phyloP scores from a whole-genome alignment of 2,888 invertebrate genomes.

The Chrysodeixis includens region DNA sequence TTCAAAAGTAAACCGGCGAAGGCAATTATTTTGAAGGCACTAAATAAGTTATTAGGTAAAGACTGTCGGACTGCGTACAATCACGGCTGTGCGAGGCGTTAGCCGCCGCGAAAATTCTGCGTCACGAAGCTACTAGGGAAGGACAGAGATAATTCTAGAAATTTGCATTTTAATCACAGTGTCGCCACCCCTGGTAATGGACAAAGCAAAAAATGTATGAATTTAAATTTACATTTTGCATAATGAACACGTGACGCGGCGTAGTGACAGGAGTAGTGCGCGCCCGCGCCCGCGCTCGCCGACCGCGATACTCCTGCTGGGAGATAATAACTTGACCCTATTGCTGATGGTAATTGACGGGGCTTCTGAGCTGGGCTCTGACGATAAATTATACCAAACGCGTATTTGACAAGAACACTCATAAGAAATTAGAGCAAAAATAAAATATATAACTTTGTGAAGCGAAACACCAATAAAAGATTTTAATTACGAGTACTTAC shows the following conservation, averaged over 20 bases:
- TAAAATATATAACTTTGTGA: too few relatives aligned
- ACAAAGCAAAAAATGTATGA: slow-evolving; percentile 60
- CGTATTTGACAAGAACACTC: too few relatives aligned
- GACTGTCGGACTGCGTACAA: slow-evolving; percentile 43
- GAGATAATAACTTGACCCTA: neutral
- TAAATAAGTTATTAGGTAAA: slow-evolving; percentile 48
- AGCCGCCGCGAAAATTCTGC: slow-evolving; percentile 46
- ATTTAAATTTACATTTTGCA: slow-evolving; percentile 61
- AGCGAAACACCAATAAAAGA: too few relatives aligned
- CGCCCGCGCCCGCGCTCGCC: too few relatives aligned
- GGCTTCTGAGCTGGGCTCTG: neutral
- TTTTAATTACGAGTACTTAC: too few relatives aligned
- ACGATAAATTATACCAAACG: neutral
- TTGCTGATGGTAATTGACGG: neutral
- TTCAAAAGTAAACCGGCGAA: slow-evolving; percentile 33
- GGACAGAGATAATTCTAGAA: slow-evolving; percentile 52
- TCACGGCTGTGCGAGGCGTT: slow-evolving; percentile 43
- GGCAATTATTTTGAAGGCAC: slow-evolving; percentile 47
- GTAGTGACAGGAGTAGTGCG: slow-evolving; percentile 2
- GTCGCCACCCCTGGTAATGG: slow-evolving; percentile 54
- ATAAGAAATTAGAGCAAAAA: too few relatives aligned
- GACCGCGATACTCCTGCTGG: neutral
- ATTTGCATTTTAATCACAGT: slow-evolving; percentile 65
- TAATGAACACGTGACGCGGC: slow-evolving; percentile 39
- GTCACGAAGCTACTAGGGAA: slow-evolving; percentile 47